Percentiles rank a stretch among this genome's conserved stretches.
These are phyloP conservation scores for Amphipoea oculea DNA, from an alignment of 2,888 invertebrate genomes.

Conservation along the genomic window DNA sequence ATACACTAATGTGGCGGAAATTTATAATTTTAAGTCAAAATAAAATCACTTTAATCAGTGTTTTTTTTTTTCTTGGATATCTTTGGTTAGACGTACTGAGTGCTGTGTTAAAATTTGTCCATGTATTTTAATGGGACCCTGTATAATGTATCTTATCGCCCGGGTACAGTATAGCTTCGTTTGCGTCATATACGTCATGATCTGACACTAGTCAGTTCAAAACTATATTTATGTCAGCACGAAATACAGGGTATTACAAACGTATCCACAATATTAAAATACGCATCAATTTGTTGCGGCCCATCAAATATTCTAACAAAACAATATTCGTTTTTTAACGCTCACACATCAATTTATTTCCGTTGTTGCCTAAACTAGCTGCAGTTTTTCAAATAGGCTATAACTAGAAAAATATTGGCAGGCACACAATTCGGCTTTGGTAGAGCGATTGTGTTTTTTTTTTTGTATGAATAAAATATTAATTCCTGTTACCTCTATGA, in stretches of 20 bases:
- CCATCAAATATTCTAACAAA: conserved; percentile 35
- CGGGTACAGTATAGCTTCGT: too few species aligned
- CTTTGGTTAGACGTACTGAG: too few species aligned
- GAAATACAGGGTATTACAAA: conserved; percentile 4
- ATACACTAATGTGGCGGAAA: too few species aligned
- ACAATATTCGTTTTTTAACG: conserved; percentile 39
- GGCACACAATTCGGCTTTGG: conserved; percentile 33
- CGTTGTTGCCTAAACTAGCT: conserved; percentile 34
- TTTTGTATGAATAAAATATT: conserved; percentile 43
- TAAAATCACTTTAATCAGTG: too few species aligned
- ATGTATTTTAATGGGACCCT: too few species aligned
- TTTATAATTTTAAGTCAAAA: too few species aligned
- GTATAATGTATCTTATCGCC: background rate
- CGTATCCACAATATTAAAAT: background rate
- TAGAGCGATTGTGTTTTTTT: conserved; percentile 17
- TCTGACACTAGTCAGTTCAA: background rate
- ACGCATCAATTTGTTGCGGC: conserved; percentile 10
- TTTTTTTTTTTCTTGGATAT: too few species aligned
- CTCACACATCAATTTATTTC: conserved; percentile 44
- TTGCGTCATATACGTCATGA: background rate
- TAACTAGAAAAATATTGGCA: conserved; percentile 43
- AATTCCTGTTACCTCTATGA: background rate
- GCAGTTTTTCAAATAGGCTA: conserved; percentile 40
- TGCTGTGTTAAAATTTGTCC: too few species aligned
- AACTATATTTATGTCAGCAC: background rate